These are phyloP conservation scores for Astur gentilis DNA, from an alignment of 2,113 vertebrate genomes.

Conservation along the genomic window DNA sequence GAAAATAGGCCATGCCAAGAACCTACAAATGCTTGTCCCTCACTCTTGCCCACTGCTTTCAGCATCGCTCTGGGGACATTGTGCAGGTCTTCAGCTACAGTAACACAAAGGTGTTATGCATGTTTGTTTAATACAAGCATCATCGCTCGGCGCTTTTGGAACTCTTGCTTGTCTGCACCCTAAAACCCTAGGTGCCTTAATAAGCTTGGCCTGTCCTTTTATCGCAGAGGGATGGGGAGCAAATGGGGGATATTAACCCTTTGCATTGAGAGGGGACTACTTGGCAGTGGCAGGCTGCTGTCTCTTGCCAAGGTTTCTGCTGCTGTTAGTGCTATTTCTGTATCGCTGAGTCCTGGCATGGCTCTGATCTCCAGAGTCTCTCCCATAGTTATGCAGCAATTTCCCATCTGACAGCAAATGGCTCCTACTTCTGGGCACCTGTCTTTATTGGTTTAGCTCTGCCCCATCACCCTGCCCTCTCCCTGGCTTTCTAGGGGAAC, in stretches of 20 bases:
- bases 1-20: background rate
- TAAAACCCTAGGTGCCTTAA: background rate
- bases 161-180: background rate
- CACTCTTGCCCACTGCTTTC: background rate
- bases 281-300: background rate
- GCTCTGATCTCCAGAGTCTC: background rate
- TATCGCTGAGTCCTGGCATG: background rate
- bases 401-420: background rate
- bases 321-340: background rate
- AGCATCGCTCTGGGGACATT: fast-evolving
- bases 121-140: background rate
- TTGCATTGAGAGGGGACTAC: background rate
- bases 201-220: background rate
- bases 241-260: background rate
- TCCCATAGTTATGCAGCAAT: background rate
- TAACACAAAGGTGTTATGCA: background rate
- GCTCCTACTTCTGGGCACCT: background rate
- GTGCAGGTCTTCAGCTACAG: background rate
- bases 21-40: background rate
- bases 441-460: background rate
- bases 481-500: background rate
- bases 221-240: background rate
- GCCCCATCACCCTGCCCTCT: background rate
- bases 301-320: background rate
- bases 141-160: background rate